phyloP scores from a whole-genome alignment of 2,797 vertebrate species.

The Mastacembelus armatus region DNA sequence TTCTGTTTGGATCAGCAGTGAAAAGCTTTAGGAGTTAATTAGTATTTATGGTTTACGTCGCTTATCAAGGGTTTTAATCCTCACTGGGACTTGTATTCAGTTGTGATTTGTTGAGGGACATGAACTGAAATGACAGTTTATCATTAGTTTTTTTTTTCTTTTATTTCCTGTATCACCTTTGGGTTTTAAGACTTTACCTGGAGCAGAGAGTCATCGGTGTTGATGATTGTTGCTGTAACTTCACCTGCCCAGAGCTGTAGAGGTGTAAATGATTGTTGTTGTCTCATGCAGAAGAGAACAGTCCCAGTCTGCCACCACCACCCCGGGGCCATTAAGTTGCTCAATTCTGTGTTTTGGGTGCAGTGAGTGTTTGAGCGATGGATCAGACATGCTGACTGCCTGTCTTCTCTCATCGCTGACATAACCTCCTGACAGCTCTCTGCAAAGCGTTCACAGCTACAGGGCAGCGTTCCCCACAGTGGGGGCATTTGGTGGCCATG shows the following conservation, averaged over 20 bases:
- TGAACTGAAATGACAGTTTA: not conserved
- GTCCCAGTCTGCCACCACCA: slow-evolving; percentile 15
- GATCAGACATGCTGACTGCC: slow-evolving; percentile 22
- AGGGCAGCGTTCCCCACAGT: slow-evolving; percentile 9
- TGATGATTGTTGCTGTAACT: too few species aligned
- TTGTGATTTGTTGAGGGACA: not conserved
- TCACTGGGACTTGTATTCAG: too few species aligned
- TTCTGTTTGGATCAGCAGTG: not conserved
- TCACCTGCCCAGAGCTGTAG: not conserved
- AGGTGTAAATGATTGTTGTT: slow-evolving; percentile 3
- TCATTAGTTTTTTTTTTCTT: not conserved
- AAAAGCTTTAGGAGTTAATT: too few species aligned
- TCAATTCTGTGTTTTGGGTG: slow-evolving; percentile 27
- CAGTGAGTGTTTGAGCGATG: slow-evolving; percentile 2
- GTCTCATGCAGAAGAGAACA: slow-evolving; percentile 1
- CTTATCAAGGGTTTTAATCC: too few species aligned
- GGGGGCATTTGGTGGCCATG: slow-evolving; percentile 8
- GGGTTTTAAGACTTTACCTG: not conserved
- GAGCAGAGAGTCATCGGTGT: too few species aligned
- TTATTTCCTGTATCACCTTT: too few species aligned
- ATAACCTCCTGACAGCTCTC: slow-evolving; percentile 7
- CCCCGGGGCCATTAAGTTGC: slow-evolving; percentile 24
- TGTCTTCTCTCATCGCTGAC: slow-evolving; percentile 12
- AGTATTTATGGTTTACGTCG: too few species aligned
- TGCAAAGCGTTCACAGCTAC: slow-evolving; percentile 6